Evolutionary conservation across 2,888 invertebrate species (phyloP), one percentile per base, ranked within the genome.

Genomic region (Heteromyza rotundicornis): DNA sequence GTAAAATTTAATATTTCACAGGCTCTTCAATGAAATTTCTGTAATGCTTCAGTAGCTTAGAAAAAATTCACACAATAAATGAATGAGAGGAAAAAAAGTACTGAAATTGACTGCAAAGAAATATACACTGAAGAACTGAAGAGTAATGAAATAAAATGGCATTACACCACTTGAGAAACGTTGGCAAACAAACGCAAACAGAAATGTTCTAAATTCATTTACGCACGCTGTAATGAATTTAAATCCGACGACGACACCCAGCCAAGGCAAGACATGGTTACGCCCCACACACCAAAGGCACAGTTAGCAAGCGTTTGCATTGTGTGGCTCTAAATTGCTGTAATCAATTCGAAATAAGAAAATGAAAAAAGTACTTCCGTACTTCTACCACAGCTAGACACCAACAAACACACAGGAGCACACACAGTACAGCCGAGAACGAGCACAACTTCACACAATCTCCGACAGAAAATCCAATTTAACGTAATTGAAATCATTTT

Each of bases 401-500:
- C 44, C 20, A 20, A 59, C 49, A 59, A 19, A 54, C 23, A 47
- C 36, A 47, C 5, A 40, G 3, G 12, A 44, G 52, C 19, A 14
- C 8, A 32, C 56, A 19, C 20, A 22, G 14, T n/a, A 56, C n/a
- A 19, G 35, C 53, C 14, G 44, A 50, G 24, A 50, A 57, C 27
- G 56, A 61, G 47, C 60, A 57, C 47, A 57, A 47, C 53, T 7
- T 27, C 27, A 27, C 27, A 10, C 27, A 27, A 27, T 27, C 27
- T 27, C 47, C 53, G 36, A 40, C 36, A 52, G 40, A 49, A 57
- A 50, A 50, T 44, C 47, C 47, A 68, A 70, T 71, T 71, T 66
- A 61, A 65, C 64, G 69, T 71, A 72, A 71, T 71, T 71, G 70
- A 72, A 72, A 69, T 72, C 67, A 70, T 68, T 70, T 70, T 69